Evolutionary conservation across 2,888 invertebrate species (phyloP), one percentile per base, ranked within the genome.

Genomic region (Drosophila lutescens): DNA sequence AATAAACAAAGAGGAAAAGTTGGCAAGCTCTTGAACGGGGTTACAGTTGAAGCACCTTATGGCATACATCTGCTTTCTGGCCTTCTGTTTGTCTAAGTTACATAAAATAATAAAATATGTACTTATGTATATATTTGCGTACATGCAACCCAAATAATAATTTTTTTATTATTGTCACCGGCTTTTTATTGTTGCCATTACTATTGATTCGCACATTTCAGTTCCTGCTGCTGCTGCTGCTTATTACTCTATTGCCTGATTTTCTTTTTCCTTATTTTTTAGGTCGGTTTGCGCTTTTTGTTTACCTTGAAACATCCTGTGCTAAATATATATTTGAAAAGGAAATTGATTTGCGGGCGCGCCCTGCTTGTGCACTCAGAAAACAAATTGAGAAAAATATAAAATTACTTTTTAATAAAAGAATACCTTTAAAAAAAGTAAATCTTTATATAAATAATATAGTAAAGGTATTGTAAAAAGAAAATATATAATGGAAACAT

Each of bases 301-400:
- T 44, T 65, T 44, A 41, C 71, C 49, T 38, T 30, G 36, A 43
- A 36, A 62, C 65, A 74, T 84, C 74, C 85, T 79, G 79, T 56
- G 87, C 81, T 74, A 84, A 84, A 86, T 79, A 86, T 81, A 84
- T 81, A 79, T 81, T 34, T 58, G 50, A 72, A 81, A 79, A 81
- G 82, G 79, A 86, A 86, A 81, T 86, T 82, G 87, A 85, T 82
- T 82, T 82, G 87, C 67, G 68, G 86, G 49, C 49, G 43, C 34
- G 13, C 12, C 34, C 50, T 7, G 13, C 20, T 61, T 13, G 13
- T 40, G 17, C 47, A 62, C 47, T 49, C 0, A 8, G 15, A 23
- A 15, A 30, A 30, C 4, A 4, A 38, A 0, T 26, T 1, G 26
- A 26, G 5, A 5, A 26, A 26, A 40, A n/a, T 8, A 38, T 8